Conservation (phyloP, 2,888 invertebrate species). For the Cephus pulcher region DNA sequence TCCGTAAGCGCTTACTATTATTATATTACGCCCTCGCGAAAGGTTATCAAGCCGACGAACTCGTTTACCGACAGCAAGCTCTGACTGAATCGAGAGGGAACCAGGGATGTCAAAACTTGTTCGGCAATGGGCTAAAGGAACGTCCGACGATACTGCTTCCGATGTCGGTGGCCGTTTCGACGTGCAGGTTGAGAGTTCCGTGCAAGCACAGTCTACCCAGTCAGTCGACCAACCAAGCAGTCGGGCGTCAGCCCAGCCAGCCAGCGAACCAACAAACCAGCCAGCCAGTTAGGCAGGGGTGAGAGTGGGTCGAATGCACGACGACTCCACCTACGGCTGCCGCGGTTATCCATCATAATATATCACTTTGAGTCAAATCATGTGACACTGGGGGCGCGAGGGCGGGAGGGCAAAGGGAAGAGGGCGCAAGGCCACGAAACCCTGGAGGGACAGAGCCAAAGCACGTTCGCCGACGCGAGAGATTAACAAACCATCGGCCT, state of each 20-base stretch:
- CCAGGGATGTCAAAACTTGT: neutral
- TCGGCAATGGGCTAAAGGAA: neutral
- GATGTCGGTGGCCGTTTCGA: neutral
- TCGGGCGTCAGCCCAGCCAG: neutral
- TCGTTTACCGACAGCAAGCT: conserved; percentile 30
- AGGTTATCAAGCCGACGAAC: conserved; percentile 37
- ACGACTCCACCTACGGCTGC: neutral
- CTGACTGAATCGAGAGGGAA: conserved; percentile 13
- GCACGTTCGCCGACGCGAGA: neutral
- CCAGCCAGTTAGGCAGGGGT: neutral
- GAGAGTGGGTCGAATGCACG: conserved; percentile 1
- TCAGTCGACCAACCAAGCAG: neutral
- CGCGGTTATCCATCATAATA: conserved; percentile 35
- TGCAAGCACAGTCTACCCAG: neutral
- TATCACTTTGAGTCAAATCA: conserved; percentile 28
- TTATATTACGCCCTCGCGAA: conserved; percentile 16
- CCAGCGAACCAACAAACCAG: neutral
- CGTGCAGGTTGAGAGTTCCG: neutral
- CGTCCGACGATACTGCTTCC: neutral
- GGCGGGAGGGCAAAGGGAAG: neutral
- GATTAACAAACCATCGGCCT: conserved; percentile 4
- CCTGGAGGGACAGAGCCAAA: conserved; percentile 9
- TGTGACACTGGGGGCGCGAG: conserved; percentile 8
- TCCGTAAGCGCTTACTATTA: neutral
- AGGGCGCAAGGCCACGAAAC: neutral